Conservation (phyloP, 1,140 invertebrate genomes). For the Trichonephila clavata region DNA sequence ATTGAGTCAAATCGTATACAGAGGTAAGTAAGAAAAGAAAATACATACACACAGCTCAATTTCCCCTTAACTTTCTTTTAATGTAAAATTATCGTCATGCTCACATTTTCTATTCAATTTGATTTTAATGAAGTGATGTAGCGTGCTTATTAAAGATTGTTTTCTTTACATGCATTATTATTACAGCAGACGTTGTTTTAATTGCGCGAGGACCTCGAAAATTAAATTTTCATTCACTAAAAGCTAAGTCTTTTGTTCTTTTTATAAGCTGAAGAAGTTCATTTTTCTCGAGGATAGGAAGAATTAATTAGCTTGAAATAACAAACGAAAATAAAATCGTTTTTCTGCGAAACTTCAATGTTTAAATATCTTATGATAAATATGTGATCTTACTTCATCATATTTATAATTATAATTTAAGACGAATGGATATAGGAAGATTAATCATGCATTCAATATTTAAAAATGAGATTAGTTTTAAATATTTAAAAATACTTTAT, state of each 20-base stretch:
- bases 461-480: no score
- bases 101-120: conserved; percentile 49
- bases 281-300: not conserved
- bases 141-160: conserved; percentile 17
- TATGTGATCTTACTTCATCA: not conserved
- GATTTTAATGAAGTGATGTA: conserved; percentile 45
- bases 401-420: no score
- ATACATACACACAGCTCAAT: not conserved
- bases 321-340: not conserved
- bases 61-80: not conserved
- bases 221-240: conserved; percentile 43
- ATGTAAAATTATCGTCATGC: not conserved
- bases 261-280: conserved; percentile 13
- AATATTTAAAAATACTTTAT: no score
- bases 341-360: not conserved
- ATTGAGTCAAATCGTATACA: conserved; percentile 90
- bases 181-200: conserved; percentile 37
- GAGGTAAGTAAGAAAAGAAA: conserved; percentile 84
- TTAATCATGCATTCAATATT: no score
- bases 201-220: not conserved
- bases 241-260: conserved; percentile 21
- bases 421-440: no score
- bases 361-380: not conserved
- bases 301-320: conserved; percentile 62
- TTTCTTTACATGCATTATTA: conserved; percentile 55